Evolutionary conservation across 2,797 vertebrate species (phyloP).

Genomic region (Rhinophrynus dorsalis): DNA sequence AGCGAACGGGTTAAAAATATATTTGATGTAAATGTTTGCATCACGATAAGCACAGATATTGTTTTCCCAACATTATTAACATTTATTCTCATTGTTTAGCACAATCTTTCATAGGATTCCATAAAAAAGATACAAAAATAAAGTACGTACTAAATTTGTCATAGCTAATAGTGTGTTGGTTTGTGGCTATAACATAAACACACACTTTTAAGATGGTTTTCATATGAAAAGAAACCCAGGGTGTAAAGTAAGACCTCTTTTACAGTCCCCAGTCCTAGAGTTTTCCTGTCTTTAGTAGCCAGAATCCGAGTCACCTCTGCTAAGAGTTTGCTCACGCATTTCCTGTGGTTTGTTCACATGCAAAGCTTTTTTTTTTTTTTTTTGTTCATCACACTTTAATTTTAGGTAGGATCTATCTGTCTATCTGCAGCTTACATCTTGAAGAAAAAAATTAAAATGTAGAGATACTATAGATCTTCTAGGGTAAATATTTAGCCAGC

Average conservation of each 20-base stretch:
- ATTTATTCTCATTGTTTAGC: no score
- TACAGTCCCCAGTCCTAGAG: not conserved
- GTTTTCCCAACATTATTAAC: no score
- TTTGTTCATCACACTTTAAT: not conserved
- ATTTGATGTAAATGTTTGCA: no score
- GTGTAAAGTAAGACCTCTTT: not conserved
- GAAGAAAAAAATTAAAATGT: not conserved
- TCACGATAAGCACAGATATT: no score
- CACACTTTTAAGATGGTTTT: not conserved
- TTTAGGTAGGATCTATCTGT: not conserved
- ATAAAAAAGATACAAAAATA: no score
- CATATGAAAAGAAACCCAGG: not conserved
- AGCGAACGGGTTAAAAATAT: no score
- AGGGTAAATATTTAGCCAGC: not conserved
- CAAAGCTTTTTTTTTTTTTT: not conserved
- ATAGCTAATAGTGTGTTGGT: not conserved
- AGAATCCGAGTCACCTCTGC: not conserved
- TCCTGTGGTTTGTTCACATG: constrained; percentile 2
- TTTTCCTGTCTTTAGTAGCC: not conserved
- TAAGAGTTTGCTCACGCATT: not conserved
- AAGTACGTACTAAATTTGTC: not conserved
- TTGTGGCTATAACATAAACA: not conserved
- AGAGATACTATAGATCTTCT: not conserved
- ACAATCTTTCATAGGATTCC: no score
- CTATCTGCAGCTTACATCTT: not conserved